phyloP scores from a whole-genome alignment of 1,140 invertebrate species.

The Drosophila simulans region DNA sequence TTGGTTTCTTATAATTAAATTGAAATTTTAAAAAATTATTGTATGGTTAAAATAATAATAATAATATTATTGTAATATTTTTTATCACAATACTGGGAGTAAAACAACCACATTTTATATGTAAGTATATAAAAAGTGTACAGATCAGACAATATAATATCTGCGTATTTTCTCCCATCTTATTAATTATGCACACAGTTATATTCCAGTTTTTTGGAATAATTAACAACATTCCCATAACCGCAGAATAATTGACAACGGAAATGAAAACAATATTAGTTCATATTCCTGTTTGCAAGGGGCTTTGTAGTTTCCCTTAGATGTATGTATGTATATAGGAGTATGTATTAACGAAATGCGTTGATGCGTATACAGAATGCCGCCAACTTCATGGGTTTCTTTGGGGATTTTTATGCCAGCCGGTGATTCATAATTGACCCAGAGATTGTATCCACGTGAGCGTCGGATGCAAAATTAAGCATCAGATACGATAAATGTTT shows the following conservation, averaged over 20 bases:
- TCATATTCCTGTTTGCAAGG: slow-evolving; percentile 32
- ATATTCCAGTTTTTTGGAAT: slow-evolving; percentile 23
- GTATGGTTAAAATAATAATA: too few species aligned
- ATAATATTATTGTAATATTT: too few species aligned
- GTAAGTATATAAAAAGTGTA: too few species aligned
- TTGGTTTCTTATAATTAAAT: not conserved
- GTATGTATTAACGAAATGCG: slow-evolving; percentile 15
- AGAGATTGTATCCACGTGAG: slow-evolving; percentile 25
- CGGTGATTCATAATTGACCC: slow-evolving; percentile 41
- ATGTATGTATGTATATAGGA: too few species aligned
- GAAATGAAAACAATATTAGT: slow-evolving; percentile 48
- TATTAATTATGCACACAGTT: not conserved
- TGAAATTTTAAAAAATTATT: too few species aligned
- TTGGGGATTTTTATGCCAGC: slow-evolving; percentile 37
- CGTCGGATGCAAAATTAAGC: slow-evolving; percentile 22
- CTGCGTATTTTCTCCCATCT: not conserved
- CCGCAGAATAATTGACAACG: slow-evolving; percentile 40
- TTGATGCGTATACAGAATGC: slow-evolving; percentile 28
- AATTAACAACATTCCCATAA: slow-evolving; percentile 9
- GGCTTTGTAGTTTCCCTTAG: slow-evolving; percentile 44
- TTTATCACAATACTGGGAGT: too few species aligned
- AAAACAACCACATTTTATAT: too few species aligned
- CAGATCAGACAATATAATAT: too few species aligned
- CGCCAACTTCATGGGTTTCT: slow-evolving; percentile 20
- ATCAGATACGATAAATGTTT: slow-evolving; percentile 30